phyloP scores from a whole-genome alignment of 2,888 invertebrate genomes.

The Leuctra nigra region DNA sequence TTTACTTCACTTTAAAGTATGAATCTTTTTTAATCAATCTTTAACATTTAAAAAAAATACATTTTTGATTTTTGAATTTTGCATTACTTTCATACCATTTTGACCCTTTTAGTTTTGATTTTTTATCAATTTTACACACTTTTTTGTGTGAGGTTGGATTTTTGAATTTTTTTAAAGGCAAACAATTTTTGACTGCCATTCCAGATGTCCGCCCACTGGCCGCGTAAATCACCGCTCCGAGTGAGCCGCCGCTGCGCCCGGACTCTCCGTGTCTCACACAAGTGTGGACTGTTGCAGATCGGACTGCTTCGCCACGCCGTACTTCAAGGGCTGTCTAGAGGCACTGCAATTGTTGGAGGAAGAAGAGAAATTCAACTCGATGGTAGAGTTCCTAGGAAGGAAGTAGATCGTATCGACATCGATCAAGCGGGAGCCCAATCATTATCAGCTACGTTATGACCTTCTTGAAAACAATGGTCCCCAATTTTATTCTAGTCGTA shows the following conservation, averaged over 20 bases:
- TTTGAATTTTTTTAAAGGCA: not conserved
- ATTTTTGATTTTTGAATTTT: too few species aligned
- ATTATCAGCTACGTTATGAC: not conserved
- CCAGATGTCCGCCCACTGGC: slow-evolving; percentile 1
- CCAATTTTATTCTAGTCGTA: slow-evolving; percentile 8
- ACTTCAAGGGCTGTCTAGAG: slow-evolving; percentile 76
- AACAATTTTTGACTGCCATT: slow-evolving; percentile 15
- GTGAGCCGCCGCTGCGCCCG: not conserved
- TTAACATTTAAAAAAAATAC: too few species aligned
- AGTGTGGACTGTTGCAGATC: too few species aligned
- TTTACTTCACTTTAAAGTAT: too few species aligned
- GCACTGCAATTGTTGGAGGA: slow-evolving; percentile 70
- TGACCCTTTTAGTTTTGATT: not conserved
- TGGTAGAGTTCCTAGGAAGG: slow-evolving; percentile 72
- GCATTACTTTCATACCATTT: too few species aligned
- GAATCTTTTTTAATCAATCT: too few species aligned
- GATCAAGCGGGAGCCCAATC: not conserved
- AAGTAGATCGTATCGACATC: slow-evolving; percentile 34
- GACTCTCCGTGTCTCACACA: too few species aligned
- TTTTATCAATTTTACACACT: not conserved
- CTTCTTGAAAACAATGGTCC: not conserved
- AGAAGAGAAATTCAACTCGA: slow-evolving; percentile 67
- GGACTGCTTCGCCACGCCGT: slow-evolving; percentile 71
- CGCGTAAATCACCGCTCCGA: too few species aligned
- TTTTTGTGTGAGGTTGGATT: not conserved